A percentile compares a stretch with the other conserved stretches of the same genome.
phyloP scores from a whole-genome alignment of 1,140 invertebrate species.

The Drosophila tani region DNA sequence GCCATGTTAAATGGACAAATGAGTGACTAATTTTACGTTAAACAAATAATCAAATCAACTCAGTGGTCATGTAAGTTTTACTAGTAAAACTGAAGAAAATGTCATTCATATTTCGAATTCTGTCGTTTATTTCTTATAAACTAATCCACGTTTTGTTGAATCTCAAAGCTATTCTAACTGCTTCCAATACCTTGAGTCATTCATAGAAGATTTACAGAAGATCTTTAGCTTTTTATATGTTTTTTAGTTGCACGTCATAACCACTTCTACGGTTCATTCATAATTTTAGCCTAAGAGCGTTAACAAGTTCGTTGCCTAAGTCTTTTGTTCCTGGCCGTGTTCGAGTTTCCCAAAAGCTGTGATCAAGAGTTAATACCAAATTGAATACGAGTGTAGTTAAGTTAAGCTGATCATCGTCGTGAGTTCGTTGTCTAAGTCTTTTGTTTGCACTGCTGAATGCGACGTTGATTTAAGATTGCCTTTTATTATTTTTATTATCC shows the following conservation, averaged over 20 bases:
- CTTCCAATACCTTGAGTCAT: background rate
- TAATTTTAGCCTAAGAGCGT: slow-evolving; percentile 34
- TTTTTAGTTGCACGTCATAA: slow-evolving; percentile 12
- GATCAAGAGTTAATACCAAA: slow-evolving; percentile 45
- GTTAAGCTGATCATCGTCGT: slow-evolving; percentile 28
- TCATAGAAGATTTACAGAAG: slow-evolving; percentile 13
- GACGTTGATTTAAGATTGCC: slow-evolving; percentile 51
- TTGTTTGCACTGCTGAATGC: slow-evolving; percentile 55
- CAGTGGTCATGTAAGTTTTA: background rate
- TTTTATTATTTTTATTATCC: slow-evolving; percentile 49
- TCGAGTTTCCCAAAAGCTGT: slow-evolving; percentile 24
- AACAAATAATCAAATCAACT: slow-evolving; percentile 5
- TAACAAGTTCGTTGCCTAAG: slow-evolving; percentile 53
- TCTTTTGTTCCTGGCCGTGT: slow-evolving; percentile 54
- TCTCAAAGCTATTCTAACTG: background rate
- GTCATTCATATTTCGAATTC: slow-evolving; percentile 2
- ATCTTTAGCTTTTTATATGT: background rate
- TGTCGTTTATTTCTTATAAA: background rate
- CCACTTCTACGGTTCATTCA: slow-evolving; percentile 33
- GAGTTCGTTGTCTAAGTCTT: slow-evolving; percentile 60
- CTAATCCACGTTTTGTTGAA: background rate
- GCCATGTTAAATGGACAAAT: slow-evolving; percentile 42
- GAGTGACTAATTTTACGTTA: slow-evolving; percentile 41
- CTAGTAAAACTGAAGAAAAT: background rate
- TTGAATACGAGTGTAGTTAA: slow-evolving; percentile 41